Evolutionary conservation across 1,140 invertebrate genomes (phyloP).

Genomic region (Penaeus vannamei): DNA sequence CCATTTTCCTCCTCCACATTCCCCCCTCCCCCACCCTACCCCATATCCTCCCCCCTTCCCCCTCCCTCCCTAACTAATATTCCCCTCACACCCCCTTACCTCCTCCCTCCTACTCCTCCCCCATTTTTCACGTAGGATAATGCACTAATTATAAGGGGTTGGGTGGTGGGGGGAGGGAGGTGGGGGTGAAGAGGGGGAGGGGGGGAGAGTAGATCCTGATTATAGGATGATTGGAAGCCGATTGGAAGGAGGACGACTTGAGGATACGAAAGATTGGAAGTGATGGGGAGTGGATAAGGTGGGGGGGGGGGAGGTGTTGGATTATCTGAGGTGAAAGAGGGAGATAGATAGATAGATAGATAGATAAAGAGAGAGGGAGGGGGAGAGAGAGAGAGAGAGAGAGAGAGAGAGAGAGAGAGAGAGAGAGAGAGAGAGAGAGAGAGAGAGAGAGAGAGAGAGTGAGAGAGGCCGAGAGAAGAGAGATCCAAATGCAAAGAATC

Average conservation of each 20-base stretch:
- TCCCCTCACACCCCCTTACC: too few species aligned
- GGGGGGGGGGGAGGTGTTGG: constrained; percentile 8
- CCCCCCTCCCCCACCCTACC: constrained; percentile 13
- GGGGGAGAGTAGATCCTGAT: too few species aligned
- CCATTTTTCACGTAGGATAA: too few species aligned
- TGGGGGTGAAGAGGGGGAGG: too few species aligned
- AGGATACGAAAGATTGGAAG: not conserved
- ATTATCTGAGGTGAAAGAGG: not conserved
- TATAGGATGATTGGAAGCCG: too few species aligned
- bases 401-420: not conserved
- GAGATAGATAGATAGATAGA: not conserved
- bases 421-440: not conserved
- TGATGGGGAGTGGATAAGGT: not conserved
- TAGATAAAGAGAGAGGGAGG: not conserved
- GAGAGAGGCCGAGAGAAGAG: not conserved
- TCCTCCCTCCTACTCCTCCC: too few species aligned
- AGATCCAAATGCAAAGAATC: not conserved
- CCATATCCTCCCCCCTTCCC: not conserved
- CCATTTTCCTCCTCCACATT: not conserved
- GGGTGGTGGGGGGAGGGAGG: too few species aligned
- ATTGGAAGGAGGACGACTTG: not conserved
- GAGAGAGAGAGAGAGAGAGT: not conserved
- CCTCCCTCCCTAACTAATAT: not conserved
- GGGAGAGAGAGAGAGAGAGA: not conserved
- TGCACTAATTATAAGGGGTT: too few species aligned